Percentiles rank a stretch among this genome's conserved stretches.
phyloP scores from a whole-genome alignment of 2,797 vertebrate species.

The Danio kyathit region DNA sequence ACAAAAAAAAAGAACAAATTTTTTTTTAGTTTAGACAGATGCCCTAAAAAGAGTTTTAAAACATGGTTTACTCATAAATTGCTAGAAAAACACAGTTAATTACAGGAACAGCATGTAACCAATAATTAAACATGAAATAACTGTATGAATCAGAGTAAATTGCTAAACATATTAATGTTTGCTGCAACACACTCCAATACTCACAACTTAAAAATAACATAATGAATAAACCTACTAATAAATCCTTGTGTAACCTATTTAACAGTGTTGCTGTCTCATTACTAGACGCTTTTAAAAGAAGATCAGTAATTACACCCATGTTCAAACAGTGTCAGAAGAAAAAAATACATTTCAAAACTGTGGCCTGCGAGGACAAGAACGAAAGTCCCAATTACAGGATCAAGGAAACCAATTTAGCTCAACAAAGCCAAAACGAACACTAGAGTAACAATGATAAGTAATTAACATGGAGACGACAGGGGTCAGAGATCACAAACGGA shows the following conservation, averaged over 20 bases:
- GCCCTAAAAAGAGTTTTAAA: too few relatives aligned
- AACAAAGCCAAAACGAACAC: constrained; percentile 31
- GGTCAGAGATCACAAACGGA: constrained; percentile 39
- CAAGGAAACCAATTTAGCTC: constrained; percentile 52
- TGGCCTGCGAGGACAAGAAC: constrained; percentile 2
- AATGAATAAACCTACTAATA: not conserved
- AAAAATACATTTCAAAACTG: constrained; percentile 5
- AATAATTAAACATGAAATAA: too few relatives aligned
- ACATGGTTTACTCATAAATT: too few relatives aligned
- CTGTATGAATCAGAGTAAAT: too few relatives aligned
- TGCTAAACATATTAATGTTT: too few relatives aligned
- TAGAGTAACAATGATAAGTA: constrained; percentile 49
- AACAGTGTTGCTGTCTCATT: not conserved
- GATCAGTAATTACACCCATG: not conserved
- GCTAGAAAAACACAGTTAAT: too few relatives aligned
- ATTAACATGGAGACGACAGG: constrained; percentile 45
- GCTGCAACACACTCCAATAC: too few relatives aligned
- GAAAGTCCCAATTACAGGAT: constrained; percentile 54
- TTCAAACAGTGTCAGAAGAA: constrained; percentile 19
- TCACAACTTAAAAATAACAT: too few relatives aligned
- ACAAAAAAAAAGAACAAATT: too few relatives aligned
- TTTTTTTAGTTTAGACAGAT: too few relatives aligned
- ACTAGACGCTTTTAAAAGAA: not conserved
- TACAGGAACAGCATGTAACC: too few relatives aligned
- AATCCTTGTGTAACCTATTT: not conserved